phyloP scores from a whole-genome alignment of 2,113 vertebrate species.

The Rhea americana region DNA sequence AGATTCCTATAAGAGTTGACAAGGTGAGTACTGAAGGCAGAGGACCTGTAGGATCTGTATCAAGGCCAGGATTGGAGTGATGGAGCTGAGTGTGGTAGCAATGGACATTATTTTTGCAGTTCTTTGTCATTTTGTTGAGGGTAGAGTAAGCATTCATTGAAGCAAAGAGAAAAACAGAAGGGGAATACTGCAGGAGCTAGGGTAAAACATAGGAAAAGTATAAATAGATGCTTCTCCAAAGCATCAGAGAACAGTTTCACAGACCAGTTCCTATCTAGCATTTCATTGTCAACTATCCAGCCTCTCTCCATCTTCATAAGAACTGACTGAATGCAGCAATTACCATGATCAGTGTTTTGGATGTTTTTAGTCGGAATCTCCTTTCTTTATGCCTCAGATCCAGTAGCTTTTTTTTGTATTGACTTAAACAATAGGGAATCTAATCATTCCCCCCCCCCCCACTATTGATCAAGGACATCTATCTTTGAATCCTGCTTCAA shows the following conservation, averaged over 20 bases:
- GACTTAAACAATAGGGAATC: conserved; percentile 50
- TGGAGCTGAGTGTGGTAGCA: background rate
- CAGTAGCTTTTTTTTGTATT: background rate
- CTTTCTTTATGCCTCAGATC: background rate
- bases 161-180: background rate
- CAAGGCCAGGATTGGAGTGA: background rate
- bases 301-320: background rate
- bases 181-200: background rate
- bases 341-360: background rate
- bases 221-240: background rate
- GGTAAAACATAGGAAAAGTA: background rate
- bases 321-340: background rate
- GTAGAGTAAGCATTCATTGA: background rate
- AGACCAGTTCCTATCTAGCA: background rate
- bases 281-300: background rate
- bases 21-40: background rate
- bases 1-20: background rate
- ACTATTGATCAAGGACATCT: conserved; percentile 20
- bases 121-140: background rate
- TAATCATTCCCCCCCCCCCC: background rate
- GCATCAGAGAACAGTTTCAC: background rate
- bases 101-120: background rate
- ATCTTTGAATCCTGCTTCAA: conserved; percentile 62
- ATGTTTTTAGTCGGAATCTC: background rate
- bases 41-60: background rate